phyloP scores from a whole-genome alignment of 2,888 invertebrate species.

The Sericinus montela region DNA sequence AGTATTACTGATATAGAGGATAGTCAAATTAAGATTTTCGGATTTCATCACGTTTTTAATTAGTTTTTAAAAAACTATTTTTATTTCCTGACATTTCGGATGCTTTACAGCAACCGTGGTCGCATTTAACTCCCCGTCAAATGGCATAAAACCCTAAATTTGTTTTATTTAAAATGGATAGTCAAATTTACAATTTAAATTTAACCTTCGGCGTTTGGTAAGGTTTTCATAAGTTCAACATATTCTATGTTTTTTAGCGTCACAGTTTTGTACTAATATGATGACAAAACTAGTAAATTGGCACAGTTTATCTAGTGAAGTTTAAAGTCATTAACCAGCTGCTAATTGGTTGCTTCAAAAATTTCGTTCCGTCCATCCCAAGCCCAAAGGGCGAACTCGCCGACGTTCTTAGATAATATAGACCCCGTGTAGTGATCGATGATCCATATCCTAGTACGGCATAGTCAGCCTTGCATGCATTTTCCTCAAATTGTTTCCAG shows the following conservation, averaged over 20 bases:
- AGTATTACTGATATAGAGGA: constrained; percentile 11
- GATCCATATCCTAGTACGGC: constrained; percentile 71
- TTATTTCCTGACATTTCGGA: no score
- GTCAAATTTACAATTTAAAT: background rate
- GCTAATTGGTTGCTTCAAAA: constrained; percentile 30
- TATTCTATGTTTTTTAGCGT: no score
- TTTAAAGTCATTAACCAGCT: constrained; percentile 42
- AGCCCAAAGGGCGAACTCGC: constrained; percentile 57
- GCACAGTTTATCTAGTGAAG: constrained; percentile 26
- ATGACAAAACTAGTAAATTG: no score
- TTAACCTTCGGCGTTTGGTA: no score
- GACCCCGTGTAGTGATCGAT: constrained; percentile 56
- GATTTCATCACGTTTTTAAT: no score
- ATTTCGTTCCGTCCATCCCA: constrained; percentile 60
- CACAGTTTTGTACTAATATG: no score
- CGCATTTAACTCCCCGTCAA: no score
- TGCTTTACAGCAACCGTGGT: no score
- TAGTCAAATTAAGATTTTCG: background rate
- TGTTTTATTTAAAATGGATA: no score
- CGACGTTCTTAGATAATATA: constrained; percentile 63
- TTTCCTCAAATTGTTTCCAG: constrained; percentile 59
- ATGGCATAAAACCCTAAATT: no score
- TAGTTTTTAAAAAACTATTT: no score
- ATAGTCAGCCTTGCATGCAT: constrained; percentile 51
- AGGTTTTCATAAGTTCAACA: no score